phyloP scores from a whole-genome alignment of 2,113 vertebrate species.

The Phocoena phocoena region DNA sequence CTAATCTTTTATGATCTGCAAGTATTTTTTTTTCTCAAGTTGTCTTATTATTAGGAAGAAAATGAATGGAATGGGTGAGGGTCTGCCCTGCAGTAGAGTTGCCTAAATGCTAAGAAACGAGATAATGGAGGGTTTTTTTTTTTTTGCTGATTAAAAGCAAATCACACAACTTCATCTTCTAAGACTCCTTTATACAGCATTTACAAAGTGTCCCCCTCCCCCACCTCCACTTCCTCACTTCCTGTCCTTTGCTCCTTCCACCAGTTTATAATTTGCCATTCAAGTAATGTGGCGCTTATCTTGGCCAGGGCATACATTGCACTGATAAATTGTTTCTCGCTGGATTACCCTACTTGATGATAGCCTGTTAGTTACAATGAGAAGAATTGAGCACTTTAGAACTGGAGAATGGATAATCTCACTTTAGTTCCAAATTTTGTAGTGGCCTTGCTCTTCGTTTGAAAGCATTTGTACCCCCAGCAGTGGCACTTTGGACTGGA shows the following conservation, averaged over 20 bases:
- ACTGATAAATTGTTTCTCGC: background rate
- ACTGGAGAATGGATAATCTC: background rate
- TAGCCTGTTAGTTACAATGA: background rate
- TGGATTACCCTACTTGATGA: background rate
- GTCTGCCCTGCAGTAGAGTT: background rate
- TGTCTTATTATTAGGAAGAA: conserved; percentile 2
- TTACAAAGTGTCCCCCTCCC: background rate
- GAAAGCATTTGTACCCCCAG: background rate
- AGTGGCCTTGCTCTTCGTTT: background rate
- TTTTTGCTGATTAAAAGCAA: background rate
- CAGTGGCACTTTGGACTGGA: background rate
- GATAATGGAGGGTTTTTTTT: background rate
- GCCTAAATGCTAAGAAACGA: background rate
- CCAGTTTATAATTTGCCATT: conserved; percentile 40
- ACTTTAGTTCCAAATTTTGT: background rate
- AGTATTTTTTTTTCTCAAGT: background rate
- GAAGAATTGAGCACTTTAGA: background rate
- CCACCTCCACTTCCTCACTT: background rate
- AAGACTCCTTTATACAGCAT: background rate
- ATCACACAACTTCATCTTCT: background rate
- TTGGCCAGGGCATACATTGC: background rate
- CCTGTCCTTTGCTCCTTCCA: conserved; percentile 19
- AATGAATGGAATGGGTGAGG: conserved; percentile 16
- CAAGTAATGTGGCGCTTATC: conserved; percentile 8
- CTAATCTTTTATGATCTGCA: conserved; percentile 29